These are phyloP conservation scores for Proctacanthus coquilletti DNA, from an alignment of 1,140 invertebrate genomes.

Conservation along the genomic window DNA sequence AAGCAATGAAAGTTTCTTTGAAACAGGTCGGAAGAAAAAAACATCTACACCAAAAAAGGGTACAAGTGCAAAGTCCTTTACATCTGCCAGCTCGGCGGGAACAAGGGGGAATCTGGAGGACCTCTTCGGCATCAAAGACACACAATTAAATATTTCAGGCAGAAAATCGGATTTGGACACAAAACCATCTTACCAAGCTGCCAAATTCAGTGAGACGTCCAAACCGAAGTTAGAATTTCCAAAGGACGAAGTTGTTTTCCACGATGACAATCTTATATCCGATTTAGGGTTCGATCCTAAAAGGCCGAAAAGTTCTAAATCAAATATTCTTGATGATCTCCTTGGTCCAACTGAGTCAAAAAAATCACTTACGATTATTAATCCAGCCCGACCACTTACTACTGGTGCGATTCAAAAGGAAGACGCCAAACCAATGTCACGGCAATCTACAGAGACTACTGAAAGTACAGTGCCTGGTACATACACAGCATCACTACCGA, in stretches of 20 bases:
- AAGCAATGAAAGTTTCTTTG: slow-evolving; percentile 36
- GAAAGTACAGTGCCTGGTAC: slow-evolving; percentile 14
- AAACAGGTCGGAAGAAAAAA: slow-evolving; percentile 19
- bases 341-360: slow-evolving; percentile 14
- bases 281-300: slow-evolving; percentile 29
- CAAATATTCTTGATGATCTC: slow-evolving; percentile 15
- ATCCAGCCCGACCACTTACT: background rate
- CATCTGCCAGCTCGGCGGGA: slow-evolving; percentile 1
- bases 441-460: slow-evolving; percentile 26
- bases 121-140: slow-evolving; percentile 26
- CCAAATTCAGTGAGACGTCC: background rate
- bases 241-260: slow-evolving; percentile 13
- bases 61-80: slow-evolving; percentile 7
- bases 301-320: slow-evolving; percentile 17
- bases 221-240: slow-evolving; percentile 8
- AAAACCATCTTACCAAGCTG: no score
- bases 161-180: no score
- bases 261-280: slow-evolving; percentile 16
- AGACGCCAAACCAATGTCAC: slow-evolving; percentile 12
- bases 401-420: background rate
- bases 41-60: slow-evolving; percentile 9
- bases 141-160: no score
- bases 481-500: slow-evolving; percentile 7
- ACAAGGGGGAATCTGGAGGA: slow-evolving; percentile 20
- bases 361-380: slow-evolving; percentile 4